These are phyloP conservation scores for Yponomeuta sedellus DNA, from an alignment of 2,888 invertebrate species.

Conservation along the genomic window DNA sequence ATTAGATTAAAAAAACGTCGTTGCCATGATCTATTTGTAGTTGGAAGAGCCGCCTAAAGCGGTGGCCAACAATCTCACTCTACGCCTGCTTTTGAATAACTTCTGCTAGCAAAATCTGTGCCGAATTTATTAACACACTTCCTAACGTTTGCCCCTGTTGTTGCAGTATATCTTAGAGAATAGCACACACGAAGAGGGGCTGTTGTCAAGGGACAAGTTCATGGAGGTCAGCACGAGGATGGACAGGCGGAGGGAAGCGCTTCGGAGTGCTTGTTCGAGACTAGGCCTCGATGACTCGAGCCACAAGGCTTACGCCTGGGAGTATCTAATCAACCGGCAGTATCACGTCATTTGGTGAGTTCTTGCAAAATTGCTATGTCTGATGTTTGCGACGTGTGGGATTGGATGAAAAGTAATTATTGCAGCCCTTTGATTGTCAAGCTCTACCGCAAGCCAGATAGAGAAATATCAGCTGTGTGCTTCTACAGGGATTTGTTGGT, in stretches of 20 bases:
- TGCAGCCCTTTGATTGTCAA: no score
- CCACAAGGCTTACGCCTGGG: slow-evolving; percentile 88
- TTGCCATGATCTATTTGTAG: no score
- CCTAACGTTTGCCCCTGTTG: slow-evolving; percentile 30
- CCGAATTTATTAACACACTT: background rate
- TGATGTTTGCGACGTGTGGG: no score
- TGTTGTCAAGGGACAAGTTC: slow-evolving; percentile 67
- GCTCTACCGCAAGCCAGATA: no score
- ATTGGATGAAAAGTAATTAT: no score
- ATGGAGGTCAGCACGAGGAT: slow-evolving; percentile 78
- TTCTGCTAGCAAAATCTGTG: background rate
- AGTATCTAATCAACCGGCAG: slow-evolving; percentile 87
- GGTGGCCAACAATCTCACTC: no score
- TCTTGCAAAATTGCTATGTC: background rate
- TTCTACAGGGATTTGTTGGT: no score
- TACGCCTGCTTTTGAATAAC: no score
- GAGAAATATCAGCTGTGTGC: no score
- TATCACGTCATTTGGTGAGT: slow-evolving; percentile 87
- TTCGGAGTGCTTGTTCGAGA: slow-evolving; percentile 77
- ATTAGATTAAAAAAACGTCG: no score
- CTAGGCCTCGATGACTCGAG: slow-evolving; percentile 78
- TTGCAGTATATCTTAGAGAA: slow-evolving; percentile 69
- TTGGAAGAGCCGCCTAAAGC: no score
- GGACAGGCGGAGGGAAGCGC: slow-evolving; percentile 73
- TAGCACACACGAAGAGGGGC: slow-evolving; percentile 56